Percentiles rank a stretch among this genome's conserved stretches.
phyloP scores from a whole-genome alignment of 2,113 vertebrate genomes.

The Pelvicachromis taeniatus region DNA sequence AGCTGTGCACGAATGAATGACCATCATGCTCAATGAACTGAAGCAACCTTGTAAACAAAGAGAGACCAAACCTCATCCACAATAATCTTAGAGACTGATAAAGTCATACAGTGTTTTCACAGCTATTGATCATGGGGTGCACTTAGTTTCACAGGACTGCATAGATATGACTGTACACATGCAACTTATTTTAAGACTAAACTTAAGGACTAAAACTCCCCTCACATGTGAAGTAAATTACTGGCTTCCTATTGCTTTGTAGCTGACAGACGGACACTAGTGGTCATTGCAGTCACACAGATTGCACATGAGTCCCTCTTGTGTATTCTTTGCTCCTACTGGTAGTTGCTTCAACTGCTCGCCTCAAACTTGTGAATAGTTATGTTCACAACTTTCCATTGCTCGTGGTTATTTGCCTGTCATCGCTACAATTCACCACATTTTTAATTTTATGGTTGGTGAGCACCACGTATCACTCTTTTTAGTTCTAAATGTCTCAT shows the following conservation, averaged over 20 bases:
- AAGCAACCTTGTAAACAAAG: not conserved
- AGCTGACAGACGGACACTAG: not conserved
- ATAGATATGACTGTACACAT: not conserved
- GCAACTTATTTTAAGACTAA: not conserved
- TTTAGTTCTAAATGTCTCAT: not conserved
- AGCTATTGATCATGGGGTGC: not conserved
- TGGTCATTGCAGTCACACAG: not conserved
- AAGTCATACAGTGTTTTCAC: not conserved
- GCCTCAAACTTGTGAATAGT: not conserved
- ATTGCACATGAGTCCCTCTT: not conserved
- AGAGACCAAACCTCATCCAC: not conserved
- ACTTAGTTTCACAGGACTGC: not conserved
- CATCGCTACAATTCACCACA: not conserved
- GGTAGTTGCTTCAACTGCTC: not conserved
- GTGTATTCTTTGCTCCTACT: not conserved
- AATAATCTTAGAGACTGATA: not conserved
- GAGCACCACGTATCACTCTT: not conserved
- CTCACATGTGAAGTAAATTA: not conserved
- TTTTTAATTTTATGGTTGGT: not conserved
- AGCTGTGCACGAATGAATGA: not conserved
- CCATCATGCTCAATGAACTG: not conserved
- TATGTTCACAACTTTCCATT: not conserved
- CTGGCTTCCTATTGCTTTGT: rapidly evolving
- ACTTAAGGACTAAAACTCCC: not conserved
- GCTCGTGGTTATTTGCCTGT: not conserved